Evolutionary conservation across 2,113 vertebrate species (phyloP), one percentile per base, ranked within the genome.

Genomic region (Prunella himalayana): DNA sequence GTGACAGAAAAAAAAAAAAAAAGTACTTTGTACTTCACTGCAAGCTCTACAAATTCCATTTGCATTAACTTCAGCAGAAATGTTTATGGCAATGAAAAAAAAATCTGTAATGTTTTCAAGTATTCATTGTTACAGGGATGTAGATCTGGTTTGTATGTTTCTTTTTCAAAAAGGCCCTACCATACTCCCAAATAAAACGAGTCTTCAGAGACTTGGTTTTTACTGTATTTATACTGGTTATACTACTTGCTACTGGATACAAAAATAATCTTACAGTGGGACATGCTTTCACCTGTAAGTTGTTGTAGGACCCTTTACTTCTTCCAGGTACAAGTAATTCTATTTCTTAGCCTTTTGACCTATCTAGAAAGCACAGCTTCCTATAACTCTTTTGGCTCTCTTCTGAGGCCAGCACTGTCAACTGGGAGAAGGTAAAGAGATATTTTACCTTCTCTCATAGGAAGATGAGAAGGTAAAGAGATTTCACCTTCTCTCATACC

Each of bases 101-200:
- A 8, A 1, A 0, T 2, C 1, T 12, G 5, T 66, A 19, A 5
- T 61, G 18, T 47, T 84, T 73, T 27, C 4, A 70, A 59, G 8
- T 59, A 37, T 13, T 78, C 1, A 11, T 63, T 87, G 6, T 42
- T 81, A 35, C 9, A 49, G 30, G 11, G 22, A 28, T 76, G 5
- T 53, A n/a, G 8, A 57, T 91, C 27, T 72, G 27, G 4, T 51
- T 63, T 47, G 4, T 77, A 20, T 64, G 14, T 21, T 47, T 35
- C 11, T 65, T 60, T 56, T 45, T 28, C 1, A 23, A 57, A 37
- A 76, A 45, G 17, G n/a, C 10, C 17, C 20, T 92, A 16, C 15
- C 4, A 8, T 56, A 20, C 7, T 71, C 11, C 13, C 6, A 75
- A 53, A 44, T 69, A 5, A 44, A 12, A 1, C 1, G 1, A 59